A percentile compares a stretch with the other conserved stretches of the same genome.
Evolutionary conservation across 2,113 vertebrate species (phyloP).

Genomic region (Peromyscus californicus): DNA sequence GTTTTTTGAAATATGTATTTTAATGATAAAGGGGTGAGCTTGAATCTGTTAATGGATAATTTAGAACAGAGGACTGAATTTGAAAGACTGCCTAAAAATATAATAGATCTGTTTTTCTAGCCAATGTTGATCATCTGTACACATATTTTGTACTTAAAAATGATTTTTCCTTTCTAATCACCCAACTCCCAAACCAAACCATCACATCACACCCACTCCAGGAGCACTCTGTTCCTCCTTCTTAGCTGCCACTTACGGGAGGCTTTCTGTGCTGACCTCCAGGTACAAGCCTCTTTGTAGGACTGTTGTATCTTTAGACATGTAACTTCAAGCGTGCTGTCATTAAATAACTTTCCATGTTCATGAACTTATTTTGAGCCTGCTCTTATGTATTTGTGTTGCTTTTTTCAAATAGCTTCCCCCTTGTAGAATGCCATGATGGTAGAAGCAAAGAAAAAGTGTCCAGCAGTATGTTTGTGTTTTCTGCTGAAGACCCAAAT

Average conservation of each 20-base stretch:
- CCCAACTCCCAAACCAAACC: background rate
- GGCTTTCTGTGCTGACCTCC: background rate
- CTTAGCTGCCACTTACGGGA: background rate
- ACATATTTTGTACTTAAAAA: conserved; percentile 46
- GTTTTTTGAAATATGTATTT: conserved; percentile 89
- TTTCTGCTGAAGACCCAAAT: background rate
- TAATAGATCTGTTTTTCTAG: background rate
- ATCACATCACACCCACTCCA: background rate
- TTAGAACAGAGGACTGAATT: conserved; percentile 80
- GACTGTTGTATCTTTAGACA: background rate
- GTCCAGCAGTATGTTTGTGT: background rate
- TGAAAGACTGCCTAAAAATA: conserved; percentile 45
- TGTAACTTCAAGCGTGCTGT: conserved; percentile 35
- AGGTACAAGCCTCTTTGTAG: conserved; percentile 13
- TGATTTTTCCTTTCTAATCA: background rate
- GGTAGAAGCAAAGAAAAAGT: background rate
- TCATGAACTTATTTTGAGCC: conserved; percentile 16
- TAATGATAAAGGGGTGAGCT: conserved; percentile 84
- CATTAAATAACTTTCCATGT: conserved; percentile 47
- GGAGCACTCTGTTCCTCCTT: background rate
- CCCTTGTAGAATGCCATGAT: background rate
- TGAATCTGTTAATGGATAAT: conserved; percentile 84
- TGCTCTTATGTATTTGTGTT: background rate
- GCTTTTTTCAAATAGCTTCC: background rate
- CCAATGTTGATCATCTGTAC: conserved; percentile 8